Base-by-base conservation (phyloP, 2,797 vertebrate genomes). In the Sphenopsis melanotis region DNA sequence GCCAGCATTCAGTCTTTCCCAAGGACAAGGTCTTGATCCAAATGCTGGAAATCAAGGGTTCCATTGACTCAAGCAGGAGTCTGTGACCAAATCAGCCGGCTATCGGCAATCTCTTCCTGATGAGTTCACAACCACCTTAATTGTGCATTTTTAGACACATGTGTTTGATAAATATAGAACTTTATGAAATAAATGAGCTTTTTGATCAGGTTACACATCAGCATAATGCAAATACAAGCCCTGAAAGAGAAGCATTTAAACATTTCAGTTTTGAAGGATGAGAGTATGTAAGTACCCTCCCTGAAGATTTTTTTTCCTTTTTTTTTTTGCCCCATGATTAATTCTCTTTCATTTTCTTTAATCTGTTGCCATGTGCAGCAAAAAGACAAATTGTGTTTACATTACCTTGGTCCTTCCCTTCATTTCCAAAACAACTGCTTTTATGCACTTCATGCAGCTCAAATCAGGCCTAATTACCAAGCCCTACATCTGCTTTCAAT, bases 401-500 rank as follows among this genome's bases (percentile, higher is more conserved):
- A 56, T 98, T 97, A 97, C 75, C 78, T 77, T 95, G 77, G 91
- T 93, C 90, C 96, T 89, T 95, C 94, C 95, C 91, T 96, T 90
- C 88, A 91, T 97, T 97, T 97, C 93, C 96, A 90, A 96, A 98
- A 97, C 97, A 98, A 98, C 96, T 93, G 91, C 94, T 95, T 97
- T 96, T 86, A 87, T 97, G 95, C 82, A 82, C 89, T 93, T 91
- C 89, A 93, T 95, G 95, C 91, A 93, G 94, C 80, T 90, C 89
- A 22, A 97, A 97, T 95, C 94, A 87, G 93, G 86, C 88, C 75
- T 97, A 98, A 98, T 98, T 98, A 97, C 95, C 46, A 92, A 95
- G 93, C 78, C 96, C 94, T 97, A 95, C 98, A 98, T 98, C 98
- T 98, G 98, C 96, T 98, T 98, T 97, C 96, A 98, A 98, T 98